A percentile compares a stretch with the other conserved stretches of the same genome.
Evolutionary conservation across 2,797 vertebrate genomes (phyloP).

Genomic region (Nannoperca obscura): DNA sequence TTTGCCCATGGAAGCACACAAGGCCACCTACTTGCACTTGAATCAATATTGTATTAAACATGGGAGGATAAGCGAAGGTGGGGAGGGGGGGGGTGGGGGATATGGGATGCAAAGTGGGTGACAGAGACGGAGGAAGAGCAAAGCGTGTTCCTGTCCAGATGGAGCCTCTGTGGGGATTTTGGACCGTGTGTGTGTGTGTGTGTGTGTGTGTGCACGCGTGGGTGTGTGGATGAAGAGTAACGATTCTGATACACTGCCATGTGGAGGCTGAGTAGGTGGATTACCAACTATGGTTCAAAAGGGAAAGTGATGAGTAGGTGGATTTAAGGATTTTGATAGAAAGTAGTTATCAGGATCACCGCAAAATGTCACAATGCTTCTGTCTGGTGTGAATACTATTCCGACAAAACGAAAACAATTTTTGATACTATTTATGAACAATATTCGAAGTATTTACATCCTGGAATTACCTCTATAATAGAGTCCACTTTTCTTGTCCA

Average conservation of each 20-base stretch:
- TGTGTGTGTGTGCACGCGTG: conserved; percentile 23
- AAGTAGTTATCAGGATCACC: conserved; percentile 1
- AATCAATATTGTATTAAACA: conserved; percentile 23
- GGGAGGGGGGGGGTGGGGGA: conserved; percentile 40
- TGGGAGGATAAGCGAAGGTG: neutral
- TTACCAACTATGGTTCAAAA: conserved; percentile 47
- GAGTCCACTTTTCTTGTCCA: neutral
- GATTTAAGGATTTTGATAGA: conserved; percentile 39
- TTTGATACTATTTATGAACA: neutral
- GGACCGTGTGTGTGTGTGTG: conserved; percentile 28
- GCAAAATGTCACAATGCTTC: conserved; percentile 15
- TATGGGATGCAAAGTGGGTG: conserved; percentile 60
- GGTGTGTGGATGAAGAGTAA: conserved; percentile 27
- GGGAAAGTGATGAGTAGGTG: conserved; percentile 59
- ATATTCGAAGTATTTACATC: neutral
- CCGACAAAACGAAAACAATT: neutral
- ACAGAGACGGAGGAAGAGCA: conserved; percentile 65
- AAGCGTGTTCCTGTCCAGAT: conserved; percentile 80
- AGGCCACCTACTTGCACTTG: conserved; percentile 17
- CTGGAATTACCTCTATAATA: neutral
- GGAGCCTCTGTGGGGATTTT: conserved; percentile 75
- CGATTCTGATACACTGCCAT: conserved; percentile 54
- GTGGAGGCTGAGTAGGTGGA: conserved; percentile 69
- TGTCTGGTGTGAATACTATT: neutral
- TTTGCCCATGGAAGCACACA: conserved; percentile 12